These are phyloP conservation scores for Bellardia bayeri DNA, from an alignment of 2,888 invertebrate species.

Conservation along the genomic window DNA sequence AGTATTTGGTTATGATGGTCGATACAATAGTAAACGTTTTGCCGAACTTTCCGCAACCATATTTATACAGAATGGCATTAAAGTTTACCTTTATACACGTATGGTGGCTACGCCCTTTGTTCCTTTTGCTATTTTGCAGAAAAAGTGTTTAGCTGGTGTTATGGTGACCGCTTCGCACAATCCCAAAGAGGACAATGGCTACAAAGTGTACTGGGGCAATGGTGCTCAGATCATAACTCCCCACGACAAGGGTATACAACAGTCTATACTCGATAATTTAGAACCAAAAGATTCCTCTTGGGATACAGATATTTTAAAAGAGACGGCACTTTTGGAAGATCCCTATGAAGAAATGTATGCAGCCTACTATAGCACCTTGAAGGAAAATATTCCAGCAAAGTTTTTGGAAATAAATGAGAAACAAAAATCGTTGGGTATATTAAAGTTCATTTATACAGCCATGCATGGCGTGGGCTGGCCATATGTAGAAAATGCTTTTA, in stretches of 20 bases:
- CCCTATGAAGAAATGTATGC: constrained; percentile 88
- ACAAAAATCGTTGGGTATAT: constrained; percentile 78
- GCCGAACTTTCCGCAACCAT: constrained; percentile 92
- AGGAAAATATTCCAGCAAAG: constrained; percentile 85
- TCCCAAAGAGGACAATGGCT: constrained; percentile 98
- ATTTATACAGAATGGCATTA: constrained; percentile 90
- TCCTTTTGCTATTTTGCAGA: constrained; percentile 91
- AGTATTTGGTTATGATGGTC: constrained; percentile 96
- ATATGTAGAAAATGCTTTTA: constrained; percentile 90
- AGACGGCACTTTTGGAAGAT: constrained; percentile 87
- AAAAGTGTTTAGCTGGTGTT: constrained; percentile 92
- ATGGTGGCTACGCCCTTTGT: constrained; percentile 97
- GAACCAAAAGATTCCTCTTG: constrained; percentile 92
- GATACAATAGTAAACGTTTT: constrained; percentile 95
- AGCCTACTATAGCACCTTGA: constrained; percentile 88
- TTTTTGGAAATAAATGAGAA: constrained; percentile 85
- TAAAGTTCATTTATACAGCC: constrained; percentile 94
- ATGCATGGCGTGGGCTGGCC: constrained; percentile 98
- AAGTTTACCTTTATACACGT: constrained; percentile 91
- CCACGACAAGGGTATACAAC: constrained; percentile 94
- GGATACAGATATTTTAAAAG: constrained; percentile 87
- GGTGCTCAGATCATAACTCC: constrained; percentile 98
- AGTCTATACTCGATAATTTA: constrained; percentile 90
- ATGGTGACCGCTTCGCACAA: constrained; percentile 99
- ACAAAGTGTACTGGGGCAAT: constrained; percentile 98